Percentiles rank a stretch among this genome's conserved stretches.
Evolutionary conservation across 1,140 invertebrate species (phyloP).

Genomic region (Pogonomyrmex californicus): DNA sequence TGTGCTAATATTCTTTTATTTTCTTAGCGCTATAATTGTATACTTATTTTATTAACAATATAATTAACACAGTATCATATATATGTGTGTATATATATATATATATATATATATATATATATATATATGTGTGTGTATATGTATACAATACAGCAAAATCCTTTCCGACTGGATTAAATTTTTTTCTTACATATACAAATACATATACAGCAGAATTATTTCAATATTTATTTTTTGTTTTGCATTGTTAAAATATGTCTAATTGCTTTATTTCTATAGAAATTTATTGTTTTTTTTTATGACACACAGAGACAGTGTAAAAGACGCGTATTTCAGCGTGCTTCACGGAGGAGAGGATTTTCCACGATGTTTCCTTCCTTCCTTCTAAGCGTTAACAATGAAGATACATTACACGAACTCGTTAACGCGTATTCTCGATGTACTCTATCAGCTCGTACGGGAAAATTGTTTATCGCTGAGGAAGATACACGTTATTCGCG

Average conservation of each 20-base stretch:
- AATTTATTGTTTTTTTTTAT: background rate
- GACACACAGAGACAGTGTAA: background rate
- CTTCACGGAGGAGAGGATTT: slow-evolving; percentile 21
- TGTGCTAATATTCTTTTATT: too few relatives aligned
- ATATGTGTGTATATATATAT: too few relatives aligned
- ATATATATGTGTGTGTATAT: too few relatives aligned
- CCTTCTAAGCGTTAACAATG: slow-evolving; percentile 40
- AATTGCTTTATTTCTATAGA: background rate
- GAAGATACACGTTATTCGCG: slow-evolving; percentile 54
- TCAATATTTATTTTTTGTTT: background rate
- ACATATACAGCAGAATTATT: background rate
- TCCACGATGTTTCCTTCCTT: slow-evolving; percentile 41
- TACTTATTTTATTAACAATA: background rate
- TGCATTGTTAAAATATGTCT: background rate
- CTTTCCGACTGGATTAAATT: background rate
- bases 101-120: too few relatives aligned
- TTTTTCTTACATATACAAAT: background rate
- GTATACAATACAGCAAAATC: background rate
- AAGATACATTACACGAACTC: slow-evolving; percentile 49
- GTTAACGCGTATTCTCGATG: slow-evolving; percentile 43
- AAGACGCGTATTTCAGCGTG: slow-evolving; percentile 10
- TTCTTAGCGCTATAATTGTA: background rate
- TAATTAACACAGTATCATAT: too few relatives aligned
- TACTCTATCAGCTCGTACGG: slow-evolving; percentile 43
- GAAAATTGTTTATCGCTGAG: slow-evolving; percentile 55